These are phyloP conservation scores for Oncorhynchus mykiss DNA, from an alignment of 2,113 vertebrate species.

Conservation along the genomic window DNA sequence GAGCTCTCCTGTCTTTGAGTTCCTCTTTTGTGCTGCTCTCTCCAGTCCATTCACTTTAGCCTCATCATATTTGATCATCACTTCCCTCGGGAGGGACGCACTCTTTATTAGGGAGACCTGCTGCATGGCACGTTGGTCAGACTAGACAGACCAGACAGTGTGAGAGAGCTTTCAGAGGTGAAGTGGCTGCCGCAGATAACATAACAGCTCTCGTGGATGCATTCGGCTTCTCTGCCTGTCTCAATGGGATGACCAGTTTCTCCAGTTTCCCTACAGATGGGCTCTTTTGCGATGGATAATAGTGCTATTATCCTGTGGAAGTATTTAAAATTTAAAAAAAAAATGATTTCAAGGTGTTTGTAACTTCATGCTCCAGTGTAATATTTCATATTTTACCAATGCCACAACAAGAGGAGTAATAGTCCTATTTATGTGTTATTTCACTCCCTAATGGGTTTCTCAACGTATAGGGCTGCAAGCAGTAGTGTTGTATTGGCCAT, in stretches of 20 bases:
- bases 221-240: neutral
- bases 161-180: no score
- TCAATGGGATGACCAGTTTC: neutral
- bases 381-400: neutral
- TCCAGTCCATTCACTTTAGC: neutral
- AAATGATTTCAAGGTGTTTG: no score
- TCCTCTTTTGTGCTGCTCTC: neutral
- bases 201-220: neutral
- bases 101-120: neutral
- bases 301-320: neutral
- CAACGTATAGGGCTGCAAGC: constrained; percentile 4
- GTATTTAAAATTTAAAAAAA: neutral
- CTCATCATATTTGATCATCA: constrained; percentile 1
- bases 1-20: neutral
- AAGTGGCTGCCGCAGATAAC: neutral
- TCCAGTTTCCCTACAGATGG: neutral
- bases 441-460: constrained; percentile 33
- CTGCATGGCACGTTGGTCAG: neutral
- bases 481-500: constrained; percentile 5
- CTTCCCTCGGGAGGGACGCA: no score
- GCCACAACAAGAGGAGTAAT: neutral
- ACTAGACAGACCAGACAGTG: no score
- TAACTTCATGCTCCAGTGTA: neutral
- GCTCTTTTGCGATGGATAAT: no score
- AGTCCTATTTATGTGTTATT: neutral